Percentiles rank a stretch among this genome's conserved stretches.
These are phyloP conservation scores for Leptocoma aspasia DNA, from an alignment of 2,113 vertebrate species.

Conservation along the genomic window DNA sequence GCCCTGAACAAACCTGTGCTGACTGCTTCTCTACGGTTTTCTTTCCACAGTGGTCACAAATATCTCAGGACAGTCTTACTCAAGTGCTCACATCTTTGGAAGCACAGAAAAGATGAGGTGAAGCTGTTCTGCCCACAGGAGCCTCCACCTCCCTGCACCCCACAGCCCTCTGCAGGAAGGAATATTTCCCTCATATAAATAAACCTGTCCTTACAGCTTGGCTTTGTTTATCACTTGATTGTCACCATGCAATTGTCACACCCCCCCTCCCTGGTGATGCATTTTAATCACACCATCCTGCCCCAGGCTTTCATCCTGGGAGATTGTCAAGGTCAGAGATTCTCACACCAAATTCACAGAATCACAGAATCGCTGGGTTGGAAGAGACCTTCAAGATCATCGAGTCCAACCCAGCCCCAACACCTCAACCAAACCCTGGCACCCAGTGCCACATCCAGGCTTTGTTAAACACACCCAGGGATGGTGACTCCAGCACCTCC, in stretches of 20 bases:
- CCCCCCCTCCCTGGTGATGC: rapidly evolving
- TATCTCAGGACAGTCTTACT: background rate
- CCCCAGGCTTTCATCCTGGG: rapidly evolving
- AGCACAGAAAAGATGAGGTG: background rate
- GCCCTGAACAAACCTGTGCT: background rate
- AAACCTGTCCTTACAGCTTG: background rate
- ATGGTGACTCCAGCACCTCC: too few species aligned
- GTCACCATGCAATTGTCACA: background rate
- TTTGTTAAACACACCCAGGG: too few species aligned
- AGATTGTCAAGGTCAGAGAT: background rate
- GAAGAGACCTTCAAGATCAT: too few species aligned
- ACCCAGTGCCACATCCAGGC: too few species aligned
- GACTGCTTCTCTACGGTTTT: background rate
- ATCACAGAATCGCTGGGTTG: too few species aligned
- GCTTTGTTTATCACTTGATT: background rate
- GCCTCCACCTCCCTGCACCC: background rate
- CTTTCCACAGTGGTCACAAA: background rate
- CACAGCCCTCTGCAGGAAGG: background rate
- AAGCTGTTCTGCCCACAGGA: background rate
- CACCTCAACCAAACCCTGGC: too few species aligned
- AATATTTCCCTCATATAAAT: rapidly evolving
- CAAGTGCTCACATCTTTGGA: background rate
- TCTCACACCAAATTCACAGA: rapidly evolving
- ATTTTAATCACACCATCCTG: background rate
- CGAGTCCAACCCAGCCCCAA: too few species aligned